These are phyloP conservation scores for Parus major DNA, from an alignment of 2,113 vertebrate species.

Conservation along the genomic window DNA sequence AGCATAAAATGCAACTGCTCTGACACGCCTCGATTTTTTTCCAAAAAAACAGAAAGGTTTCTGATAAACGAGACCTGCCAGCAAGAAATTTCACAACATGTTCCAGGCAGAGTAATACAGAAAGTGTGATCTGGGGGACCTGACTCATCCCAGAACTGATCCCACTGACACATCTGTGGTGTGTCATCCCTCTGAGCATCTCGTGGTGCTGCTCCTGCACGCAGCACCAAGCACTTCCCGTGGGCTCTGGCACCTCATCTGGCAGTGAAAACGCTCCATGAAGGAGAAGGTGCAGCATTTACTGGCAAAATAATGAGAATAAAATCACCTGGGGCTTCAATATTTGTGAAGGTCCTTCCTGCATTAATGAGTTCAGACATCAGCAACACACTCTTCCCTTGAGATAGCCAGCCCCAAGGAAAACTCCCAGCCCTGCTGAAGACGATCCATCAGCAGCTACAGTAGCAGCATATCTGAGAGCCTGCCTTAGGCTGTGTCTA, in stretches of 20 bases:
- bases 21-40: background rate
- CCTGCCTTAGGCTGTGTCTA: background rate
- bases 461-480: background rate
- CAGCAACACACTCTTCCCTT: background rate
- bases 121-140: background rate
- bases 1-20: background rate
- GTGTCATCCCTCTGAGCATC: background rate
- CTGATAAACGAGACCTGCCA: slow-evolving; percentile 34
- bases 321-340: background rate
- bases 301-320: background rate
- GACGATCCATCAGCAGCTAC: background rate
- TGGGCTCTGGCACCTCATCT: background rate
- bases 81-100: background rate
- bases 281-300: background rate
- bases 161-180: slow-evolving; percentile 10
- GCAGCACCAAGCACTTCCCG: background rate
- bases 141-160: slow-evolving; percentile 58
- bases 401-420: background rate
- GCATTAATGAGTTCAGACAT: background rate
- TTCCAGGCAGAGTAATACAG: slow-evolving; percentile 54
- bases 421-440: background rate
- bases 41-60: slow-evolving; percentile 4
- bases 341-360: background rate
- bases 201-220: background rate
- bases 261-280: background rate